Evolutionary conservation across 2,113 vertebrate genomes (phyloP), one percentile per base, ranked within the genome.

Genomic region (Otis tarda): DNA sequence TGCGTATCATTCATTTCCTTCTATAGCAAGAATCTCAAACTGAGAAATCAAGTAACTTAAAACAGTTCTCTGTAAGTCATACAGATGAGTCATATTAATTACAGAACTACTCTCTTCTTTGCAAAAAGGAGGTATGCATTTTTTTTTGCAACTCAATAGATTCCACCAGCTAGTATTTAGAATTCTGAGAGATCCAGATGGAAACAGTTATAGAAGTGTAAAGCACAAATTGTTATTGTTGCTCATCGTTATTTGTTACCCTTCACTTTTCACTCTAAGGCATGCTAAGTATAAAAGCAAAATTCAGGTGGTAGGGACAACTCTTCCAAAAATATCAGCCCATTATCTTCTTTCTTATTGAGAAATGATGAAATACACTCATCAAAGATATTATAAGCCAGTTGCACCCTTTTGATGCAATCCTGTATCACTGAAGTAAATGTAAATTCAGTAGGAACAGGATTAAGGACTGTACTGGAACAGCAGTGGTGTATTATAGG

Each of bases 11-110:
- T 95, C 35, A 91, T 87, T 94, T 96, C 41, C 65, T 94, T 94
- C 83, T 35, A 35, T 6, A 52, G 65, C 50, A 77, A 85, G 93
- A 78, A 77, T 53, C 65, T 94, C 77, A 79, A 97, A 89, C 87
- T 89, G 59, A 94, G 65, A 74, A 95, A 94, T 31, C 37, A 59
- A 28, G 33, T 55, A 87, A 96, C 69, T 78, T 87, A 85, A 82
- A 82, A 7, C 69, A 81, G 53, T 84, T 95, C 61, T 95, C 96
- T 96, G 76, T 74, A 91, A 92, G 86, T 74, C 79, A 65, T 45
- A 75, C 8, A 23, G 64, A 73, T 94, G 82, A 94, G 57, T 95
- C 64, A 93, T 49, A 73, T 90, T 96, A 85, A 92, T 97, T 95
- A 95, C 55, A 93, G 82, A 96, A 96, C 87, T 67, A 68, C 41